Percentiles rank a stretch among this genome's conserved stretches.
phyloP scores from a whole-genome alignment of 2,888 invertebrate genomes.

The Caenorhabditis sp. region DNA sequence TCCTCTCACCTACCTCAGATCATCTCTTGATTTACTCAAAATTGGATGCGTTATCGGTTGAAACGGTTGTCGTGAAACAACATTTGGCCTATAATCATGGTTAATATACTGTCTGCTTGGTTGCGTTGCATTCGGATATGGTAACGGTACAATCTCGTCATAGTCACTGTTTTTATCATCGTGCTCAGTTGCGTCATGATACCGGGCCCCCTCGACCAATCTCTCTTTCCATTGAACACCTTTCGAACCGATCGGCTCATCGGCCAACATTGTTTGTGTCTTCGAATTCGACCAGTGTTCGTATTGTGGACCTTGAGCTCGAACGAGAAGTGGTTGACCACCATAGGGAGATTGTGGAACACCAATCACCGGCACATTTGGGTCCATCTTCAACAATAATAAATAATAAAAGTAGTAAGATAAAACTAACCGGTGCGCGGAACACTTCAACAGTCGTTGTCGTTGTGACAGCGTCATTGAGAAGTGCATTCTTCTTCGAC shows the following conservation, averaged over 20 bases:
- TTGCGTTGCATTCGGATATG: constrained; percentile 6
- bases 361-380: constrained; percentile 13
- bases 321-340: constrained; percentile 21
- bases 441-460: constrained; percentile 53
- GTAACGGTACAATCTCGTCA: constrained; percentile 21
- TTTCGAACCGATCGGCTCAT: constrained; percentile 15
- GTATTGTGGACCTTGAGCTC: constrained; percentile 20
- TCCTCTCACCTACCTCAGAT: constrained; percentile 6
- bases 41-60: constrained; percentile 35
- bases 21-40: constrained; percentile 20
- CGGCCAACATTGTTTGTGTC: constrained; percentile 13
- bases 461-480: constrained; percentile 46
- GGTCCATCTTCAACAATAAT: background rate
- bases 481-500: constrained; percentile 36
- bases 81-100: constrained; percentile 28
- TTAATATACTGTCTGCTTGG: constrained; percentile 11
- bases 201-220: constrained; percentile 32
- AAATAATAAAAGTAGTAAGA: too few relatives aligned
- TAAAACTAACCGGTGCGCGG: constrained; percentile 27
- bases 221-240: constrained; percentile 51
- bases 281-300: constrained; percentile 28
- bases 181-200: constrained; percentile 14
- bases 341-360: constrained; percentile 26
- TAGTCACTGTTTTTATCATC: constrained; percentile 13
- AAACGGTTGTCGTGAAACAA: constrained; percentile 2